Evolutionary conservation across 2,888 invertebrate species (phyloP).

Genomic region (Cotesia congregata): DNA sequence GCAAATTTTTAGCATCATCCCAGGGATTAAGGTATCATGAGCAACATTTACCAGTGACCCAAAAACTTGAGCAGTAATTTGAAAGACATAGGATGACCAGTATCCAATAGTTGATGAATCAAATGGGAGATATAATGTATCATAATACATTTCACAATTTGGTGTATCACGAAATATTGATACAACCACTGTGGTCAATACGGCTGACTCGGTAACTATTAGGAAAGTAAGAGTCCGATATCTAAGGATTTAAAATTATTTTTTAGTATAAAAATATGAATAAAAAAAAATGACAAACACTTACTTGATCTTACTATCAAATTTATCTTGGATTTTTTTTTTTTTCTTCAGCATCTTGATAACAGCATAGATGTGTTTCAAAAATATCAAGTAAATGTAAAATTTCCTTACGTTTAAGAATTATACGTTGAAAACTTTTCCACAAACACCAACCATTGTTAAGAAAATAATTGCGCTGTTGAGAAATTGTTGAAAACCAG

Average conservation of each 20-base stretch:
- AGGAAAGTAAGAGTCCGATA: not conserved
- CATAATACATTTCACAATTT: not conserved
- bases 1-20: conserved; percentile 14
- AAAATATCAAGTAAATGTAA: not conserved
- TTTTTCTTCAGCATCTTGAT: not conserved
- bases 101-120: not conserved
- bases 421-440: conserved; percentile 14
- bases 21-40: not conserved
- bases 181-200: not conserved
- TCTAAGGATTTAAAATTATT: not conserved
- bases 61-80: not conserved
- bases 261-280: not conserved
- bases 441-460: conserved; percentile 17
- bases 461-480: conserved; percentile 16
- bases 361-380: not conserved
- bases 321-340: conserved; percentile 12
- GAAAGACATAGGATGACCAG: not conserved
- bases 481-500: conserved; percentile 10
- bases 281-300: not conserved
- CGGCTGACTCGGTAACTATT: not conserved
- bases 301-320: conserved; percentile 21
- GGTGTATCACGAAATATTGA: not conserved
- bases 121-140: not conserved
- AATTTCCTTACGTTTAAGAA: conserved; percentile 11
- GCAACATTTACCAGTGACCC: not conserved